Evolutionary conservation across 1,140 invertebrate species (phyloP).

Genomic region (Zaprionus gabonicus): DNA sequence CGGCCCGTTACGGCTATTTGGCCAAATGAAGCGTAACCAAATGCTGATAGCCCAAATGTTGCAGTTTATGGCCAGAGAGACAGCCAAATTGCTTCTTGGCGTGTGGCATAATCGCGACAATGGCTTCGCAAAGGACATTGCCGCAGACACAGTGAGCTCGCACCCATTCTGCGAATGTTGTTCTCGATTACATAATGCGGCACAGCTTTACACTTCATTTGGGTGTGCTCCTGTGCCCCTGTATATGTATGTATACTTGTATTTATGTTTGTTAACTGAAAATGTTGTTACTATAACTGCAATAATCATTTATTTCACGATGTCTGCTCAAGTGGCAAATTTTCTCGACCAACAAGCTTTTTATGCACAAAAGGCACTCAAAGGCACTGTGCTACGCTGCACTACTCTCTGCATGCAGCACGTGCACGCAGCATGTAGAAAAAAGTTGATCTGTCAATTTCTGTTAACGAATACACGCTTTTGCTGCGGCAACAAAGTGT

Average conservation of each 20-base stretch:
- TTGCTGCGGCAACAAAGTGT: conserved; percentile 19
- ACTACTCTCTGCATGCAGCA: neutral
- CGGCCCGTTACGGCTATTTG: conserved; percentile 54
- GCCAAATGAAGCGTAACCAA: conserved; percentile 78
- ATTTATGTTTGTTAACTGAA: neutral
- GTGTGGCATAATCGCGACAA: conserved; percentile 66
- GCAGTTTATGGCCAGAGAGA: conserved; percentile 68
- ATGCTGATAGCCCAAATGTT: conserved; percentile 77
- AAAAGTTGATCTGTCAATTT: conserved; percentile 77
- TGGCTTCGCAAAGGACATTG: conserved; percentile 53
- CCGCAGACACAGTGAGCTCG: conserved; percentile 39
- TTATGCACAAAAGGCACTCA: conserved; percentile 50
- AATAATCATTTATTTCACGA: conserved; percentile 33
- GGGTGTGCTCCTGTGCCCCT: conserved; percentile 1
- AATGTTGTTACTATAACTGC: conserved; percentile 38
- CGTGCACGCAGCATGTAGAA: conserved; percentile 36
- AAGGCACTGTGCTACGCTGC: neutral
- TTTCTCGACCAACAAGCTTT: conserved; percentile 46
- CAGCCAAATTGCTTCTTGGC: conserved; percentile 73
- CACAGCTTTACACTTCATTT: conserved; percentile 71
- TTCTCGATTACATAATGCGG: conserved; percentile 70
- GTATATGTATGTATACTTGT: neutral
- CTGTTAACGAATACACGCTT: conserved; percentile 33
- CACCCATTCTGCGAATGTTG: conserved; percentile 4
- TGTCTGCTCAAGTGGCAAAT: conserved; percentile 71